Evolutionary conservation across 2,888 invertebrate species (phyloP), one percentile per base, ranked within the genome.

Genomic region (Cerastoderma edule): DNA sequence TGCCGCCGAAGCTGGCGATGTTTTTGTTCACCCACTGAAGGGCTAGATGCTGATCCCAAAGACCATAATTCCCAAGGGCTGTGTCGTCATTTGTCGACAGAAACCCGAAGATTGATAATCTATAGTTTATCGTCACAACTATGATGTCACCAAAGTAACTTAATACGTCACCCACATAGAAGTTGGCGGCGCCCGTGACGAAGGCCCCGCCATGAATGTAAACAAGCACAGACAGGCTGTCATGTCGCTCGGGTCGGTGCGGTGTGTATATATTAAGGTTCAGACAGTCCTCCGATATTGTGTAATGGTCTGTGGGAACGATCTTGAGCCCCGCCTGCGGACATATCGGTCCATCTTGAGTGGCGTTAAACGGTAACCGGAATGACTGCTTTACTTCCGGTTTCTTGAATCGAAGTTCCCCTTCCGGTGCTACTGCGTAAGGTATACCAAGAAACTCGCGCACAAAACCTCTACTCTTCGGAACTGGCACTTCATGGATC

Each of bases 11-110:
- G 1, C 74, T 60, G 3, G 54, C 73, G 39, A 85, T 83, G 54
- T 89, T 88, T 16, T 82, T 80, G 44, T 87, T 78, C 0, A 87
- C 80, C 88, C 88, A 89, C 48, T 75, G 30, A n/a, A 89, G 56
- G 3, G 88, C 89, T 24, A 80, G 44, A 28, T 81, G 73, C 71
- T 88, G 88, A 67, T 89, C 89, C 80, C 85, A 87, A 10, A 89
- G 72, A 0, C 87, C 89, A 66, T 69, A 83, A 72, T 89, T 89
- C 10, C 88, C 89, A 3, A 67, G 81, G 10, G 83, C 54, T 13
- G 67, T 63, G 0, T 72, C 54, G 67, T 83, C 79, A 22, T 60
- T 69, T 8, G 84, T 76, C 10, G 83, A 73, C 35, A 89, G 57
- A 75, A 89, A 90, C 5, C 88, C 88, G 60, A 85, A 78, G 0